These are phyloP conservation scores for Troides aeacus DNA, from an alignment of 2,888 invertebrate species.

Conservation along the genomic window DNA sequence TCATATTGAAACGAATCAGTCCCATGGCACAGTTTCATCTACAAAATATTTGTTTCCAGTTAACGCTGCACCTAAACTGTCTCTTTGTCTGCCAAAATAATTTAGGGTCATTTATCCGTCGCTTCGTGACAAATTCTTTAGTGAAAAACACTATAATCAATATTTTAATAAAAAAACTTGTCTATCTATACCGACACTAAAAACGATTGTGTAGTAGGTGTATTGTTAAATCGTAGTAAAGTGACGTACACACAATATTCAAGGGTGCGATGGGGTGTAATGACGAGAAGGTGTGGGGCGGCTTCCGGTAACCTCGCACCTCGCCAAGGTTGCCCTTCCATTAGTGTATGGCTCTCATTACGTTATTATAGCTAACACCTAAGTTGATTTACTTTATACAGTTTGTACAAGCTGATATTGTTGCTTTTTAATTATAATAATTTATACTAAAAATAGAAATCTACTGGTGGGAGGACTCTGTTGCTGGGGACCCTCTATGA, in stretches of 20 bases:
- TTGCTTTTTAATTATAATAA: not conserved
- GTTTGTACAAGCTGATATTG: not conserved
- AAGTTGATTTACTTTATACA: not conserved
- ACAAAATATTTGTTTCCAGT: conserved; percentile 20
- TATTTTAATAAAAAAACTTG: not conserved
- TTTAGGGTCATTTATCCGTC: conserved; percentile 47
- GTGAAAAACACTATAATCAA: not conserved
- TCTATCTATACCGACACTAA: not conserved
- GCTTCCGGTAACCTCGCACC: conserved; percentile 56
- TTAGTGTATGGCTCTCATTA: conserved; percentile 17
- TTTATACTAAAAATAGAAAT: too few relatives aligned
- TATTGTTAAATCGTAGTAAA: conserved; percentile 35
- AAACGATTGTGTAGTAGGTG: not conserved
- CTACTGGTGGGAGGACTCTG: too few relatives aligned
- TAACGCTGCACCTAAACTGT: conserved; percentile 22
- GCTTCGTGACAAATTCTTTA: conserved; percentile 31
- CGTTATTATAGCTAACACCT: conserved; percentile 1
- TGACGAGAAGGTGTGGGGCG: conserved; percentile 56
- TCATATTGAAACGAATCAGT: conserved; percentile 43
- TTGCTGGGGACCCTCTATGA: too few relatives aligned
- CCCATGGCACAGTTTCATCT: conserved; percentile 31
- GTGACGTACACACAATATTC: conserved; percentile 38
- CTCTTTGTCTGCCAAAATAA: conserved; percentile 40
- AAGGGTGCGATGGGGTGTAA: conserved; percentile 50
- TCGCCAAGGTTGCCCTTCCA: conserved; percentile 43